Evolutionary conservation across 2,888 invertebrate genomes (phyloP), one percentile per base, ranked within the genome.

Genomic region (Caenorhabditis drosophilae): DNA sequence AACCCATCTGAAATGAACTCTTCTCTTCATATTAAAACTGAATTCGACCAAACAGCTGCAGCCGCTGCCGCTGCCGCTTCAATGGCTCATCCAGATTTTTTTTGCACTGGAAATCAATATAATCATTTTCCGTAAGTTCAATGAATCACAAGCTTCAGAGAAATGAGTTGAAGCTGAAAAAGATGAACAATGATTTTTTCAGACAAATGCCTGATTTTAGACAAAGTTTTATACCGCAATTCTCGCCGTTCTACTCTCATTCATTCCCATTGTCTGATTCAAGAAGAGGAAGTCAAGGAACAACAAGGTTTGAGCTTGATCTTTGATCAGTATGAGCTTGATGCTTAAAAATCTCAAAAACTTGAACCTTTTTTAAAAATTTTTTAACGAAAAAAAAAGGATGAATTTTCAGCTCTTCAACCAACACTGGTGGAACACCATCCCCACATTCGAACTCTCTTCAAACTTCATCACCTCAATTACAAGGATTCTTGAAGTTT

Each of bases 211-310:
- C 58, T 12, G 31, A 31, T 31, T 31, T 31, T 12, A 6, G 7
- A 12, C 31, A 31, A 31, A 31, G 12, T 12, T 31, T 31, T 12
- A 31, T 31, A 6, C 31, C 31, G 6, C 31, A 6, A 31, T 31
- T 31, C 12, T 31, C 31, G 7, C 6, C 6, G 23, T 60, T 61
- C 55, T 61, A 61, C 46, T 55, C 44, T 6, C 55, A 55, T 15
- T 41, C 42, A n/a, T 54, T 55, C 16, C 49, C 49, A 16, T 25
- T 44, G 9, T 7, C 54, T 25, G 61, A 61, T 12, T 35, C 61
- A 20, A 36, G 73, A 54, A 61, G 73, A 25, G 59, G 61, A 20
- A 68, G 66, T 38, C 73, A 73, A 42, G 73, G 67, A 2, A 70
- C 70, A 4, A 70, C 70, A 16, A 61, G 62, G 51, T 60, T 36